Evolutionary conservation across 2,797 vertebrate species (phyloP).

Genomic region (Clarias platycephalus): DNA sequence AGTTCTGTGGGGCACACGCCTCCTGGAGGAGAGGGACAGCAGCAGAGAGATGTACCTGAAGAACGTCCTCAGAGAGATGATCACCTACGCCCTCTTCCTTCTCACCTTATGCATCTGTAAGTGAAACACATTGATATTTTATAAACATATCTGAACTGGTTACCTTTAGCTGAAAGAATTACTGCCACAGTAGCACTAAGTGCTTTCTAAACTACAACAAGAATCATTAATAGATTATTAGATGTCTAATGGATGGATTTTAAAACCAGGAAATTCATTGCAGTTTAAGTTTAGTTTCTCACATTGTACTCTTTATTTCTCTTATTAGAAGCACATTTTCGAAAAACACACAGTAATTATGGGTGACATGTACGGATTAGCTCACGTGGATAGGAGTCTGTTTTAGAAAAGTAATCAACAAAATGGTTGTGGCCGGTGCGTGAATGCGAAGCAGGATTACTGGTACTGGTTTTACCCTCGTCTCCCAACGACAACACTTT

Average conservation of each 20-base stretch:
- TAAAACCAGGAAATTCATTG: neutral
- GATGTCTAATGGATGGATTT: neutral
- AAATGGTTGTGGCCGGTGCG: neutral
- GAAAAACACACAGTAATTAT: neutral
- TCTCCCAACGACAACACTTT: neutral
- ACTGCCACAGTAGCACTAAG: neutral
- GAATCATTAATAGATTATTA: neutral
- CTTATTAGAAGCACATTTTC: neutral
- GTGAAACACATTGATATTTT: conserved; percentile 59
- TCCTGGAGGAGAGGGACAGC: conserved; percentile 88
- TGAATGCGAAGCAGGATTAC: neutral
- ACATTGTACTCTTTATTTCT: too few relatives aligned
- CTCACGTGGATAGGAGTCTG: neutral
- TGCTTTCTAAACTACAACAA: neutral
- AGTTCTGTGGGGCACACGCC: conserved; percentile 95
- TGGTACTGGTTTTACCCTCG: neutral
- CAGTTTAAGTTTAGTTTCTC: neutral
- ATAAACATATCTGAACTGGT: neutral
- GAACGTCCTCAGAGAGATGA: conserved; percentile 87
- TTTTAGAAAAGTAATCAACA: neutral
- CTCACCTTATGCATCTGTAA: conserved; percentile 88
- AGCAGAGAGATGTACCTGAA: conserved; percentile 89
- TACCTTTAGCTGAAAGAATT: neutral
- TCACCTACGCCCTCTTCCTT: conserved; percentile 88
- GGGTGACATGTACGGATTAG: neutral